Base-by-base conservation (phyloP, 2,888 invertebrate species). In the Leucoma salicis region DNA sequence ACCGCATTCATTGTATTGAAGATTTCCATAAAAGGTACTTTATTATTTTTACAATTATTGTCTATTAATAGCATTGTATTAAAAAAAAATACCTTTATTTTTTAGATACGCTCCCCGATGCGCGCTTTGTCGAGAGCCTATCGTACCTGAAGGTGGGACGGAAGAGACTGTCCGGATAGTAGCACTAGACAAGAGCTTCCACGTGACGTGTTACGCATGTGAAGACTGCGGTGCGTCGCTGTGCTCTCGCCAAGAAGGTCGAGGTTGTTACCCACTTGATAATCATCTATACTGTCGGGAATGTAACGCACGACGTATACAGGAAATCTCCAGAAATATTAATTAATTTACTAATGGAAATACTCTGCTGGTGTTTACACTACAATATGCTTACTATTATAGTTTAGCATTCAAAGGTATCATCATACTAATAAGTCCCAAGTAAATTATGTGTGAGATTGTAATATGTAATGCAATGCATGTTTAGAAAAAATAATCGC, bases 151-250 rank as follows among this genome's bases (percentile, higher is more conserved):
- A 67, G 94, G 95, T 1, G 99, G 98, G 0, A 94, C 97, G 57
- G 98, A 98, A 55, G 99, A 99, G 84, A 99, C 99, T 0, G 97
- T 99, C 0, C 92, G 99, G 21, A 98, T 99, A 1, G 99, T 99
- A 1, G 99, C 99, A 0, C 90, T 99, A 51, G 99, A 99, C 82
- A 94, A 96, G 63, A 98, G 97, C 78, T 99, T 98, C 83, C 99
- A 99, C 81, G 95, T 98, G 31, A 93, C 94, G 34, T 99, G 99
- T 78, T 99, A 99, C 79, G 95, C 96, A 61, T 98, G 97, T 71
- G 97, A 97, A 93, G 99, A 99, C 83, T 99, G 99, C 78, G 96
- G 95, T 0, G 88, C 97, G 12, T 92, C 96, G 8, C 88, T 99
- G 27, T 97, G 97, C 8, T 97, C 97, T 0, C 95, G 99, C 73